Evolutionary conservation across 2,113 vertebrate species (phyloP).

Genomic region (Macquaria ambigua): DNA sequence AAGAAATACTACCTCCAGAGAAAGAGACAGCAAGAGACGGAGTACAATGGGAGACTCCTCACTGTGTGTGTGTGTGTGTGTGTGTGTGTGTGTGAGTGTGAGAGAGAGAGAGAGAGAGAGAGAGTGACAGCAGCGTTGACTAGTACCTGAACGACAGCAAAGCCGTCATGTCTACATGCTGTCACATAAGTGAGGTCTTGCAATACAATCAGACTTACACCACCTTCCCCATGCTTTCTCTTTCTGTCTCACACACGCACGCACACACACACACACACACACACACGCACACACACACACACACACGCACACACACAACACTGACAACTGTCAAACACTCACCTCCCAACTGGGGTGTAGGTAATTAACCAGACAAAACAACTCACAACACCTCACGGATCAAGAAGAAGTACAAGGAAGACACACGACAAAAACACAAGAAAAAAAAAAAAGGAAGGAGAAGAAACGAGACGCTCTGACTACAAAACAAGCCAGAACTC

Average conservation of each 20-base stretch:
- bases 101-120: slow-evolving; percentile 11
- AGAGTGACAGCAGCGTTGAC: slow-evolving; percentile 42
- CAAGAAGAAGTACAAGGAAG: slow-evolving; percentile 66
- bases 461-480: slow-evolving; percentile 57
- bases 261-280: slow-evolving; percentile 9
- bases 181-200: slow-evolving; percentile 79
- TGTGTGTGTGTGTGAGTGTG: slow-evolving; percentile 19
- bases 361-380: slow-evolving; percentile 83
- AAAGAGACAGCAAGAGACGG: slow-evolving; percentile 46
- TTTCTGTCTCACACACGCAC: neutral
- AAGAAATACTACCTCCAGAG: slow-evolving; percentile 72
- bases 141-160: slow-evolving; percentile 66
- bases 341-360: slow-evolving; percentile 67
- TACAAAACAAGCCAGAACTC: slow-evolving; percentile 62
- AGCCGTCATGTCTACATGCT: slow-evolving; percentile 78
- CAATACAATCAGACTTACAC: slow-evolving; percentile 60
- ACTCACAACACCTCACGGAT: slow-evolving; percentile 74
- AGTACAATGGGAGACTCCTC: slow-evolving; percentile 67
- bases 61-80: slow-evolving; percentile 41
- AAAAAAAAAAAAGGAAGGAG: slow-evolving; percentile 6
- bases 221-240: slow-evolving; percentile 22
- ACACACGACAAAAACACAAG: slow-evolving; percentile 59
- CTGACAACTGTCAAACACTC: slow-evolving; percentile 80
- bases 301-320: slow-evolving; percentile 9
- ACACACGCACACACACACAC: slow-evolving; percentile 4